Evolutionary conservation across 2,797 vertebrate species (phyloP), one percentile per base, ranked within the genome.

Genomic region (Stomatorhinus walkeri): DNA sequence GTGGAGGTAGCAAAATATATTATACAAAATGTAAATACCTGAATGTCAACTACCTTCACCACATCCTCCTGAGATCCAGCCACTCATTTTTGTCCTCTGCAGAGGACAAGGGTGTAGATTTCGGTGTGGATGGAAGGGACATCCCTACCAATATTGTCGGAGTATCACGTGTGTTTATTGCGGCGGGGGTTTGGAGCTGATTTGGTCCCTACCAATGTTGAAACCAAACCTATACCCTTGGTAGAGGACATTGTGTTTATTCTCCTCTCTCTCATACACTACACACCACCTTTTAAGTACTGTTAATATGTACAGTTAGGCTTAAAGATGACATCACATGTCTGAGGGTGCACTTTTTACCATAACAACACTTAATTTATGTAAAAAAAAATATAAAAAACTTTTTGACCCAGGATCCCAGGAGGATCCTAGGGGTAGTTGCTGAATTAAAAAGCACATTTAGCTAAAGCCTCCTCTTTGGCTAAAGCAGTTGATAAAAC

Each of bases 401-500:
- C 43, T 22, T 83, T 22, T 76, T 40, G 14, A 16, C 14, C 32
- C 1, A 40, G 68, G 91, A 89, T 87, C 89, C 95, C 90, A 94
- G 95, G 94, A 93, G 93, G 93, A 93, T 91, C 89, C 90, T 89
- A 88, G 90, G 87, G 91, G 91, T 91, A 91, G 92, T 92, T 92
- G 91, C 92, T 95, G 92, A 95, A 96, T 95, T 95, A 95, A 94
- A 94, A 95, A 96, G 95, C 93, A 95, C 92, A 93, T 92, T 92
- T 92, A 90, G 87, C 90, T 89, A 93, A 94, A 94, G 93, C 93
- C 92, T 90, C 93, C 91, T 91, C 22, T 93, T 92, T 16, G 5
- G 3, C 93, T 93, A 92, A 93, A 92, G 88, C 28, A 61, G 72
- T 89, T 91, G 92, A 93, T 95, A 90, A 94, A 95, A 95, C 91